Base-by-base conservation (phyloP, 2,797 vertebrate species). In the Anisognathus igniventris region DNA sequence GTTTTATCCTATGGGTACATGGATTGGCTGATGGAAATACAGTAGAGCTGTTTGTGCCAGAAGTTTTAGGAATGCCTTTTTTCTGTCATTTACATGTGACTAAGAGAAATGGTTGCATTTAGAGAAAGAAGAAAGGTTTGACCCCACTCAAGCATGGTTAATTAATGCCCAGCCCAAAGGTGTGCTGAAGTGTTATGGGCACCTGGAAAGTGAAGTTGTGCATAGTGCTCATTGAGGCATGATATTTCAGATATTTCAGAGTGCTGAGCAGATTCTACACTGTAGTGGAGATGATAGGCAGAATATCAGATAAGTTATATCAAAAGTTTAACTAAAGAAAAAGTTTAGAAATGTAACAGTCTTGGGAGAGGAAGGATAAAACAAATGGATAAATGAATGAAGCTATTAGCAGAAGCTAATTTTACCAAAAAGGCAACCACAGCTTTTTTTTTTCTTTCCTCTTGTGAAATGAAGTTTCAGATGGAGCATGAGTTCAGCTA, bases 401-500 rank as follows among this genome's bases (percentile, higher is more conserved):
- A 75, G 68, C 92, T 95, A 68, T 96, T 95, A 92, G 61, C 47
- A 79, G 81, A 91, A 85, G 76, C 61, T 85, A 88, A 87, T 96
- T 96, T 93, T 94, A 80, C 9, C 65, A 74, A 57, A 86, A 86
- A 86, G 23, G 20, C 89, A 92, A 76, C 58, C 31, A 56, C 33
- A 45, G 51, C 24, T 33, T 81, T 48, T 64, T 42, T 33, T 17
- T 30, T 42, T 37, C 20, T 14, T 33, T 22, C 25, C 44, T 20
- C n/a, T 71, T 48, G 42, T 10, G 28, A 92, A 94, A 79, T 94
- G 71, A 85, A 86, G 62, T 86, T 86, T 92, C 65, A 88, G 48
- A 88, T 78, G 44, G 73, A 64, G 57, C n/a, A 40, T 72, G 62
- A 90, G 66, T 88, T 93, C 71, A 93, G 74, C 78, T 92, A 48